Evolutionary conservation across 2,113 vertebrate species (phyloP), one percentile per base, ranked within the genome.

Genomic region (Corythaixoides concolor): DNA sequence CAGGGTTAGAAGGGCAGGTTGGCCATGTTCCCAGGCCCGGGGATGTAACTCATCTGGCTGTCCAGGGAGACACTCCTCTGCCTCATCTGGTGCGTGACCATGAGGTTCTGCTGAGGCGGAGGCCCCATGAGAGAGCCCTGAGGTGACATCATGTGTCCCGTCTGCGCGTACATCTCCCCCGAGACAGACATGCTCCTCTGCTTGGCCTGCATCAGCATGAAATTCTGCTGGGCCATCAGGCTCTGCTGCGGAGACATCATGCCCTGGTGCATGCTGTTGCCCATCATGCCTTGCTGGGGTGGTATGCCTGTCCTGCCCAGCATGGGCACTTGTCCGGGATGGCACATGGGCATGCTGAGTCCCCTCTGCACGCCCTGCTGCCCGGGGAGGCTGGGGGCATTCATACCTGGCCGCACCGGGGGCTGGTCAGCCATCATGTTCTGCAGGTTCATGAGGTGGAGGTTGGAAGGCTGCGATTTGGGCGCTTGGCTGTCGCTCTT

Each of bases 381-480:
- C 97, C 98, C 97, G 30, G 98, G 62, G 85, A 98, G 94, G 92
- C 98, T 98, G 92, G 98, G 97, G 89, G 98, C 97, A 58, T 95
- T 98, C 96, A 98, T 97, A 76, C 98, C 97, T 45, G 98, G 98
- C 91, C 99, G 98, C 58, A 98, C 97, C 0, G 98, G 97, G 35
- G 99, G 98, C 97, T 99, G 99, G 63, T 99, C 99, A 17, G 98
- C 98, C 99, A 99, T 99, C 99, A 99, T 99, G 97, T 99, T 99
- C 98, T 99, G 99, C 90, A 99, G 97, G 98, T 99, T 99, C 96
- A 99, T 99, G 80, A 99, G 98, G 97, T 99, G 99, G 85, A 99
- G 99, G 97, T 99, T 99, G 94, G 99, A 99, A 68, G 99, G 98
- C 96, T 98, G 98, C 5, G 97, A 96, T 95, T 98, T 98, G 80